Percentiles rank a stretch among this genome's conserved stretches.
phyloP scores from a whole-genome alignment of 2,888 invertebrate genomes.

The Pemphredon lugubris region DNA sequence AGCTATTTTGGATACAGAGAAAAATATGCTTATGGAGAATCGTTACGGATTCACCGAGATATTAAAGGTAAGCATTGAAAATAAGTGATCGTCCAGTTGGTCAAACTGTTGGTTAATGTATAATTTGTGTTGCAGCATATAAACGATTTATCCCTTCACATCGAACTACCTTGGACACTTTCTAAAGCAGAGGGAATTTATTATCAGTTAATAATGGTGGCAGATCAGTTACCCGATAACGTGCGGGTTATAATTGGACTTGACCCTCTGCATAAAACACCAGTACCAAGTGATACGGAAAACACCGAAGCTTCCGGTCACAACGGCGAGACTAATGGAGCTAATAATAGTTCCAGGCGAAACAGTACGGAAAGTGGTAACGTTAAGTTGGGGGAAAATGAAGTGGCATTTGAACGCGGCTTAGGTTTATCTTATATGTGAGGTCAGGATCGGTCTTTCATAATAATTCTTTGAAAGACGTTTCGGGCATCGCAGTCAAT shows the following conservation, averaged over 20 bases:
- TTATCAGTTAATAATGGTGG: slow-evolving; percentile 89
- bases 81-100: not conserved
- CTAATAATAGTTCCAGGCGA: slow-evolving; percentile 76
- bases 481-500: slow-evolving; percentile 28
- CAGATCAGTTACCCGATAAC: slow-evolving; percentile 87
- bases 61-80: slow-evolving; percentile 86
- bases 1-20: slow-evolving; percentile 95
- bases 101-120: not conserved
- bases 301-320: slow-evolving; percentile 62
- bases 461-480: slow-evolving; percentile 46
- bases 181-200: slow-evolving; percentile 96
- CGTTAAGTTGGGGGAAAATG: slow-evolving; percentile 73
- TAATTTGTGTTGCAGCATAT: slow-evolving; percentile 87
- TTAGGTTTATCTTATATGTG: slow-evolving; percentile 77
- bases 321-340: slow-evolving; percentile 76
- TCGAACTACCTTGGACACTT: slow-evolving; percentile 91
- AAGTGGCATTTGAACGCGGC: slow-evolving; percentile 78
- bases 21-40: slow-evolving; percentile 92
- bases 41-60: slow-evolving; percentile 98
- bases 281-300: slow-evolving; percentile 61
- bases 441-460: slow-evolving; percentile 64
- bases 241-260: slow-evolving; percentile 89
- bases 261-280: slow-evolving; percentile 77
- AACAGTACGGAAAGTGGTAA: slow-evolving; percentile 76
- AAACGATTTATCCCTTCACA: slow-evolving; percentile 94